phyloP scores from a whole-genome alignment of 1,140 invertebrate genomes.

The Bombus breviceps region DNA sequence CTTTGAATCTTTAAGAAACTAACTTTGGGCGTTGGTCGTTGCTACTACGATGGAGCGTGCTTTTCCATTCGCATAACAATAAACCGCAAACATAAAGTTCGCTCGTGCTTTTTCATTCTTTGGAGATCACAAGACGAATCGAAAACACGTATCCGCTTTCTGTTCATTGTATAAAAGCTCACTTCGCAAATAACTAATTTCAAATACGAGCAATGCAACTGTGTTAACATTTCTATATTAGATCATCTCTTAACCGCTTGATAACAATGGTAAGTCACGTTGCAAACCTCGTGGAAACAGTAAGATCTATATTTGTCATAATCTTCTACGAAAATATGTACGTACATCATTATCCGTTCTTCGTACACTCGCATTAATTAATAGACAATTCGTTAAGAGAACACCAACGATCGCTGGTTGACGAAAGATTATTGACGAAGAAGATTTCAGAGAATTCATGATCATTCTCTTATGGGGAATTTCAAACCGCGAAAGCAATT shows the following conservation, averaged over 20 bases:
- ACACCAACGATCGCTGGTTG: not conserved
- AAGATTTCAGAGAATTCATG: not conserved
- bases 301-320: not conserved
- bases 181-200: not conserved
- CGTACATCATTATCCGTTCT: not conserved
- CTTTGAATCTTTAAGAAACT: not conserved
- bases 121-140: not conserved
- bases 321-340: not conserved
- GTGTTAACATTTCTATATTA: not conserved
- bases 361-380: not conserved
- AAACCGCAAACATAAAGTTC: not conserved
- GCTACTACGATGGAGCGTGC: not conserved
- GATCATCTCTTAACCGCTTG: not conserved
- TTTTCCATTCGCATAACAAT: constrained; percentile 7
- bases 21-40: not conserved
- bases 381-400: not conserved
- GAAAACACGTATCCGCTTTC: not conserved
- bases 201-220: not conserved
- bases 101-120: constrained; percentile 5
- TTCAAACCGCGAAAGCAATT: not conserved
- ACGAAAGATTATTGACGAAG: too few species aligned
- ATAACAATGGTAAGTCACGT: not conserved
- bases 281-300: not conserved
- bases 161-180: too few species aligned
- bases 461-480: not conserved